A percentile compares a stretch with the other conserved stretches of the same genome.
phyloP scores from a whole-genome alignment of 35 echinoderm and acorn worm species.

The Apostichopus parvimensis region DNA sequence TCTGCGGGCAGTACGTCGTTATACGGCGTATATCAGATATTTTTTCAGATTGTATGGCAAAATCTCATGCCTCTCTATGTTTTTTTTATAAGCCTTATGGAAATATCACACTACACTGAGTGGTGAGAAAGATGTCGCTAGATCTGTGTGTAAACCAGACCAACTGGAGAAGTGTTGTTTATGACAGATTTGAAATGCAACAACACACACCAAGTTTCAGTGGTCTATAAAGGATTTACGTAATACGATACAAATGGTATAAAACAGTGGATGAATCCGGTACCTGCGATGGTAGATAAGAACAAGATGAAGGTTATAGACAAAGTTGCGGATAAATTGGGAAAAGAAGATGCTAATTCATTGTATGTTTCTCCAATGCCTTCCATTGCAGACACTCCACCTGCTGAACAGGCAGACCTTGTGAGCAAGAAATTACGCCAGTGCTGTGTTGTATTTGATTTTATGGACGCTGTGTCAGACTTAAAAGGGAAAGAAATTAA shows the following conservation, averaged over 20 bases:
- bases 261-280: background rate
- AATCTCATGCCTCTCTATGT: background rate
- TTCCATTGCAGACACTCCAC: conserved; percentile 88
- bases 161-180: background rate
- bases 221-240: background rate
- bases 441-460: conserved; percentile 99
- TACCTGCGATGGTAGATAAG: conserved; percentile 41
- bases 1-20: background rate
- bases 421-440: conserved; percentile 98
- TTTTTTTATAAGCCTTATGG: background rate
- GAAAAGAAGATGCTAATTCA: conserved; percentile 47
- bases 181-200: background rate
- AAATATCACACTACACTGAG: background rate
- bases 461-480: conserved; percentile 98
- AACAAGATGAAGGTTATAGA: conserved; percentile 54
- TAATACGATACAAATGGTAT: background rate
- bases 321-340: conserved; percentile 12
- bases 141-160: background rate
- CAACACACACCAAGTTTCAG: background rate
- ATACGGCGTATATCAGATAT: background rate
- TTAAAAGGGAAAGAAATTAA: conserved; percentile 98
- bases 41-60: background rate
- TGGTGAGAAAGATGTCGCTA: background rate
- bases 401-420: conserved; percentile 89
- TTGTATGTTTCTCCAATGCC: conserved; percentile 48